Evolutionary conservation across 1,140 invertebrate species (phyloP).

Genomic region (Orchesella cincta): DNA sequence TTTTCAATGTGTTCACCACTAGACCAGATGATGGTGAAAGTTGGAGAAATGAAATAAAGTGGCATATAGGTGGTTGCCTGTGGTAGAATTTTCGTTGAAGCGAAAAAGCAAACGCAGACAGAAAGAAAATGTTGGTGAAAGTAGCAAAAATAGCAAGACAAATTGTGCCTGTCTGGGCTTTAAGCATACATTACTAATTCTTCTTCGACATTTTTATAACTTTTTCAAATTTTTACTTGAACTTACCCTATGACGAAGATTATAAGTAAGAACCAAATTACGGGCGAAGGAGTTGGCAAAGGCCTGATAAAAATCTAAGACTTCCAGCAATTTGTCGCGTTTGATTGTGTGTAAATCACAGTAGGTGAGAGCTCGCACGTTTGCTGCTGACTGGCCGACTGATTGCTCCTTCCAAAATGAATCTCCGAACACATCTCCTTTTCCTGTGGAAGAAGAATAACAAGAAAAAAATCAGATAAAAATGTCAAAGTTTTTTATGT

Average conservation of each 20-base stretch:
- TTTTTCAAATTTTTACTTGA: slow-evolving; percentile 21
- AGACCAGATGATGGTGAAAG: too few species aligned
- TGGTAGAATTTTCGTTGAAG: too few species aligned
- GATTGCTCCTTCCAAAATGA: slow-evolving; percentile 98
- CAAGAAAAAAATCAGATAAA: slow-evolving; percentile 5
- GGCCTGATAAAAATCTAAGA: slow-evolving; percentile 61
- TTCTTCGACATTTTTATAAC: not conserved
- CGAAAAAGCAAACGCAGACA: too few species aligned
- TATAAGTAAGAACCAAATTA: slow-evolving; percentile 97
- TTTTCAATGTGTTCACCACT: too few species aligned
- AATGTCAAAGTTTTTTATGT: not conserved
- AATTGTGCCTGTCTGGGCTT: too few species aligned
- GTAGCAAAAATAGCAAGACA: too few species aligned
- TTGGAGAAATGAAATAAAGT: too few species aligned
- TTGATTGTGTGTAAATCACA: slow-evolving; percentile 99
- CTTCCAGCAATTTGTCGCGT: slow-evolving; percentile 62
- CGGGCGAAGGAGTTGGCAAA: slow-evolving; percentile 99
- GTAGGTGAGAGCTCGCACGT: slow-evolving; percentile 97
- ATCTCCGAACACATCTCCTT: slow-evolving; percentile 98
- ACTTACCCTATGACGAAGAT: slow-evolving; percentile 88
- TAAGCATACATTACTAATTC: too few species aligned
- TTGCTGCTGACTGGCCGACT: slow-evolving; percentile 96
- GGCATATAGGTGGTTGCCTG: too few species aligned
- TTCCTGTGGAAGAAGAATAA: slow-evolving; percentile 70
- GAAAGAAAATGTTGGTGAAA: too few species aligned